Evolutionary conservation across 2,888 invertebrate species (phyloP), one percentile per base, ranked within the genome.

Genomic region (Eristalis tenax): DNA sequence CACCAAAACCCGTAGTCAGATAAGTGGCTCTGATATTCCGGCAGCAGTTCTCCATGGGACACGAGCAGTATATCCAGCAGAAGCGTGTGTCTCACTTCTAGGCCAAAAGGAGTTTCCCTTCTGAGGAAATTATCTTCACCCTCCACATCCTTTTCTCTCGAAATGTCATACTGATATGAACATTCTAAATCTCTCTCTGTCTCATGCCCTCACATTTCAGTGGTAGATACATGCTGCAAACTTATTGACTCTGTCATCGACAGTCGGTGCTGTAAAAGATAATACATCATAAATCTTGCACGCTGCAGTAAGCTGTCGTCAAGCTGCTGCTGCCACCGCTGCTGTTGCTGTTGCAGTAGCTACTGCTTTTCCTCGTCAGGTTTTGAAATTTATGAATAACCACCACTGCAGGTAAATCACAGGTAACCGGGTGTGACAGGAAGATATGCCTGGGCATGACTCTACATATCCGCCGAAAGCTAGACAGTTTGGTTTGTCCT

Each of bases 231-330:
- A 73, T 43, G 35, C 38, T 18, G 18, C 50, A 81, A 80, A 76
- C 57, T 64, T 80, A 87, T 87, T 87, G 83, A 87, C 73, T 83
- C 75, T 83, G 79, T 87, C 87, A 87, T 87, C 83, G 87, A 83
- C 87, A 87, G 71, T 83, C 80, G 73, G 61, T 80, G 69, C 80
- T 40, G 50, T 50, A 50, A 38, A 43, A 80, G 83, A 87, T 79
- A 80, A 76, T 80, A 80, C 83, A 87, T 87, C 87, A 87, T 80
- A 83, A 76, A 85, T 85, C 69, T 71, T 82, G 35, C 63, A 56
- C 50, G 50, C 75, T 86, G 86, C 86, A 83, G 77, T 63, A 71
- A 68, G n/a, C 75, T 83, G 83, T 83, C 70, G 71, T 87, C 83
- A 87, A 75, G 63, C 75, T 79, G 79, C 78, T 70, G 18, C 69